A percentile compares a stretch with the other conserved stretches of the same genome.
Conservation (phyloP, 2,888 invertebrate species). For the Amphipoea oculea region DNA sequence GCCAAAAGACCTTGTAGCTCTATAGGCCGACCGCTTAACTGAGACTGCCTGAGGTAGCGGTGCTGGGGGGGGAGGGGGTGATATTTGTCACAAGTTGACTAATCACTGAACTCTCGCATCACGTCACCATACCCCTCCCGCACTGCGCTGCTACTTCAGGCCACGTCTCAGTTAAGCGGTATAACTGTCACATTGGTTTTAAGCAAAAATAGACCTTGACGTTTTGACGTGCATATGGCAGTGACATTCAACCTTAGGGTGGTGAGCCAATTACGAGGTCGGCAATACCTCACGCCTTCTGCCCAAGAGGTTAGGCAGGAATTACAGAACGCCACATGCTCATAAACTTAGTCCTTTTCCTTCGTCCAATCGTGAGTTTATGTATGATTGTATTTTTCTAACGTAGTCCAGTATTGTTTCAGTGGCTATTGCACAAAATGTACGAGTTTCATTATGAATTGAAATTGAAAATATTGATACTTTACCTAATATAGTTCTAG, state of each 20-base stretch:
- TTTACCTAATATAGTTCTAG: slow-evolving; percentile 2
- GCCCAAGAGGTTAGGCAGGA: neutral
- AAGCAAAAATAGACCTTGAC: neutral
- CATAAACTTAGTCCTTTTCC: slow-evolving; percentile 6
- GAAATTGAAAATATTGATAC: neutral
- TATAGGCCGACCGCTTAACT: no score
- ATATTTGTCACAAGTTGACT: no score
- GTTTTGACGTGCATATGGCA: neutral
- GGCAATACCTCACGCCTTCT: neutral
- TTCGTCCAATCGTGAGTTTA: slow-evolving; percentile 33
- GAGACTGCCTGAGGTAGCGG: no score
- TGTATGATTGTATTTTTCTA: slow-evolving; percentile 5
- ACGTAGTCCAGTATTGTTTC: neutral
- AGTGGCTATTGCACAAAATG: slow-evolving; percentile 13
- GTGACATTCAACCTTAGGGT: neutral
- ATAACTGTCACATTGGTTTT: neutral
- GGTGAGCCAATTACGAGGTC: neutral
- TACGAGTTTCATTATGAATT: neutral
- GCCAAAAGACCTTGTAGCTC: neutral
- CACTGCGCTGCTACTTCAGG: no score
- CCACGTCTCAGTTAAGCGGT: no score
- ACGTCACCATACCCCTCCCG: no score
- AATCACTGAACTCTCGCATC: no score
- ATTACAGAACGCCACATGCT: slow-evolving; percentile 9
- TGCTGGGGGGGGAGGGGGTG: no score